Base-by-base conservation (phyloP, 2,797 vertebrate species). In the Bucorvus abyssinicus region DNA sequence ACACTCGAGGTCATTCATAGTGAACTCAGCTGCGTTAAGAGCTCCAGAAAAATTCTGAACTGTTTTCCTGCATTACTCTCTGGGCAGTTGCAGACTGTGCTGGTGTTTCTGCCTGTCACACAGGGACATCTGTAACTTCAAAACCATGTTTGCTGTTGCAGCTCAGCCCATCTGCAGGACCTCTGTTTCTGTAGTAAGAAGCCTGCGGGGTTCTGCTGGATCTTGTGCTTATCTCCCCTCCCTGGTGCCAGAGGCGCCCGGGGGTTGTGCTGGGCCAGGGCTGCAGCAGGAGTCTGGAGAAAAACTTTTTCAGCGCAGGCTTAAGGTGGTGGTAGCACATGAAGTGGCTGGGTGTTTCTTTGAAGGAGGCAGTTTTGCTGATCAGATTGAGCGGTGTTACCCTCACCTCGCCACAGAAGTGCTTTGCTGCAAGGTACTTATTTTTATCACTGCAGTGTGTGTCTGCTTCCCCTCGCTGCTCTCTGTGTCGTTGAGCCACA, bases 351-450 rank as follows among this genome's bases (percentile, higher is more conserved):
- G 26, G 13, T 22, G 67, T 61, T 44, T 42, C 74, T 74, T 52
- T 57, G 83, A 75, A 84, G 63, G 64, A 36, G 44, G 38, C 65
- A 52, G 34, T 67, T 24, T 47, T 70, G 61, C 18, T 3, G 26
- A 52, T 44, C 3, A 47, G 32, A 52, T 50, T 76, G 14, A 0
- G 0, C 10, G 10, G 32, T 59, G 26, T 68, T 90, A 42, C 36
- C 55, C 56, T 89, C 29, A 38, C 21, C n/a, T 61, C 5, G 5
- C 44, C 63, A 45, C 17, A 29, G 34, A 56, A 59, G 57, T 14
- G 12, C 32, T 84, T 64, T 81, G 67, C 89, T 88, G 86, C 79
- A 87, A 64, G 56, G 68, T 68, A 30, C 64, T 91, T 87, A 73
- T 86, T 91, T 92, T 94, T 60, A 65, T 95, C 87, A 11, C 52